These are phyloP conservation scores for Morus bassanus DNA, from an alignment of 2,797 vertebrate genomes.

Conservation along the genomic window DNA sequence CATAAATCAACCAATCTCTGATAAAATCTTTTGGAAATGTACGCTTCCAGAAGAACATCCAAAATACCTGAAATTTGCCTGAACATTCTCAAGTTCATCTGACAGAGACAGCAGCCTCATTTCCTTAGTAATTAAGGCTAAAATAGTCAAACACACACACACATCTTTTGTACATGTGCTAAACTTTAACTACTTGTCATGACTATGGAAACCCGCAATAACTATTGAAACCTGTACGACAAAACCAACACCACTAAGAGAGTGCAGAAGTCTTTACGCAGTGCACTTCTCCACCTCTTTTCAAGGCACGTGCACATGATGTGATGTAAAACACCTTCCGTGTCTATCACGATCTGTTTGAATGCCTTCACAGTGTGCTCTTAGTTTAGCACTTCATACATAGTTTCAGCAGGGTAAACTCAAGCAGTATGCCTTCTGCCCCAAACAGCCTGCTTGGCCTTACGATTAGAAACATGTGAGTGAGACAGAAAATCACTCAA, in stretches of 20 bases:
- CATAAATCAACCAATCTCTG: not conserved
- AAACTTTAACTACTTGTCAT: not conserved
- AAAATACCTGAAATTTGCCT: not conserved
- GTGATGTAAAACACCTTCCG: not conserved
- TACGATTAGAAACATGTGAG: not conserved
- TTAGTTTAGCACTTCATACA: not conserved
- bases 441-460: not conserved
- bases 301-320: not conserved
- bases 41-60: not conserved
- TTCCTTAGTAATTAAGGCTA: not conserved
- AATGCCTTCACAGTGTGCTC: not conserved
- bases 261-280: accelerated
- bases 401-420: not conserved
- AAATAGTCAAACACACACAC: not conserved
- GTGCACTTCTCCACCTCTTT: not conserved
- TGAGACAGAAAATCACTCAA: not conserved
- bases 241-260: not conserved
- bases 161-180: too few relatives aligned
- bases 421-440: not conserved
- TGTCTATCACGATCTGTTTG: not conserved
- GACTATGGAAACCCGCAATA: not conserved
- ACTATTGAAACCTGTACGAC: not conserved
- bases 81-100: not conserved
- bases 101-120: not conserved
- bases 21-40: not conserved